Percentiles rank a stretch among this genome's conserved stretches.
Evolutionary conservation across 2,888 invertebrate genomes (phyloP).

Genomic region (Zaprionus lineosus): DNA sequence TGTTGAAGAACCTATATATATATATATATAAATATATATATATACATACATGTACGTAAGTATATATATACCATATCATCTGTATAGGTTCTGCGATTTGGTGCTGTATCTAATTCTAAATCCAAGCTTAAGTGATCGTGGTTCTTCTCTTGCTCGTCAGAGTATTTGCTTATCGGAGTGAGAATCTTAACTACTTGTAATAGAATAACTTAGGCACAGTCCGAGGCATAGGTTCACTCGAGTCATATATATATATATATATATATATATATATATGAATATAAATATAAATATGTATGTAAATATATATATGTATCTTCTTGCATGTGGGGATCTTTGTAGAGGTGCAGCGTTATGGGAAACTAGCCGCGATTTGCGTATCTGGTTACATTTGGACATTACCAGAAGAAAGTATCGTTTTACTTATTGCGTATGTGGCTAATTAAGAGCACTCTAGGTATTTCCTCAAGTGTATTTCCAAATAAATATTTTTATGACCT

Average conservation of each 20-base stretch:
- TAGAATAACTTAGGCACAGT: conserved; percentile 28
- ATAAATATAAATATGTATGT: neutral
- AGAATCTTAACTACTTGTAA: conserved; percentile 37
- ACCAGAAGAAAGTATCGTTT: conserved; percentile 11
- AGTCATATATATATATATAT: neutral
- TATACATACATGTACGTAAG: conserved; percentile 1
- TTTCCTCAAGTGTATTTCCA: too few relatives aligned
- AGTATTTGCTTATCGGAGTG: conserved; percentile 35
- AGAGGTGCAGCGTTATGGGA: conserved; percentile 7
- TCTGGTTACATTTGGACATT: conserved; percentile 36
- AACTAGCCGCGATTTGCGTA: conserved; percentile 17
- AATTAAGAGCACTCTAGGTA: neutral
- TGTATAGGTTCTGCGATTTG: conserved; percentile 6
- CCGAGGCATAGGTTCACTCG: conserved; percentile 21
- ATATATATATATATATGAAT: neutral
- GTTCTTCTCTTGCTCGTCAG: conserved; percentile 19
- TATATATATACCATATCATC: too few relatives aligned
- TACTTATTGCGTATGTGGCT: neutral
- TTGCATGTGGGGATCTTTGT: too few relatives aligned
- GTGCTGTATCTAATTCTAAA: conserved; percentile 18
- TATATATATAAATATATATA: neutral
- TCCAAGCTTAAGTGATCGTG: conserved; percentile 19
- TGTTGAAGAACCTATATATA: conserved; percentile 8
- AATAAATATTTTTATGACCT: too few relatives aligned
- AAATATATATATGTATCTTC: conserved; percentile 9